A percentile compares a stretch with the other conserved stretches of the same genome.
Conservation (phyloP, 2,797 vertebrate genomes). For the Karalla daura region DNA sequence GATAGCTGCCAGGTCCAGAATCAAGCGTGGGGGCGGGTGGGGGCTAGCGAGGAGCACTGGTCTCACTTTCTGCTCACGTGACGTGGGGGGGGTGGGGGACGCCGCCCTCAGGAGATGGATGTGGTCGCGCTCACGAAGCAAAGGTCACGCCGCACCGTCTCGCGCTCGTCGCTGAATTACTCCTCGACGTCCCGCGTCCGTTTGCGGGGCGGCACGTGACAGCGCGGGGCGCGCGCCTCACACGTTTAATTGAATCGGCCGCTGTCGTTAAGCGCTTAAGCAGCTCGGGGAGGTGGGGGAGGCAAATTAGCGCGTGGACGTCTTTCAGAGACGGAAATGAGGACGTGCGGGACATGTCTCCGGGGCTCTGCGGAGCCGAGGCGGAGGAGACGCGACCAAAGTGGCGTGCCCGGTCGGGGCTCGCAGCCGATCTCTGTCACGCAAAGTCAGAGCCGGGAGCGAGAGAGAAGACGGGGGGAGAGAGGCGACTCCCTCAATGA, state of each 20-base stretch:
- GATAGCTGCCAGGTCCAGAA: constrained; percentile 36
- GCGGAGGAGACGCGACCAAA: constrained; percentile 47
- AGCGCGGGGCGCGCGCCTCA: constrained; percentile 44
- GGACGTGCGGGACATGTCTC: constrained; percentile 60
- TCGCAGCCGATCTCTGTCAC: constrained; percentile 10
- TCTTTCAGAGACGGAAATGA: constrained; percentile 52
- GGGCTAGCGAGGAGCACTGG: neutral
- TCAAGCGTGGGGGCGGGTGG: neutral
- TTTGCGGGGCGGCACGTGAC: constrained; percentile 10
- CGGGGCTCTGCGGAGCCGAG: constrained; percentile 34
- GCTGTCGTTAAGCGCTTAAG: constrained; percentile 57
- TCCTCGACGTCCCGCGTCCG: neutral
- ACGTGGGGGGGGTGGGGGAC: too few species aligned
- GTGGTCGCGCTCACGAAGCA: constrained; percentile 24
- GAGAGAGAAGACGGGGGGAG: constrained; percentile 40
- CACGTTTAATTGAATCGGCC: constrained; percentile 58
- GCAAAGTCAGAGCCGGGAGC: constrained; percentile 60
- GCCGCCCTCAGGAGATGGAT: constrained; percentile 7
- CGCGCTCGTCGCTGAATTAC: constrained; percentile 7
- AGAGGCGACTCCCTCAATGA: constrained; percentile 66
- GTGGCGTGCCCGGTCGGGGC: constrained; percentile 38
- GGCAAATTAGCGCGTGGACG: constrained; percentile 48
- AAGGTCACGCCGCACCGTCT: constrained; percentile 37
- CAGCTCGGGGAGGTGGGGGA: constrained; percentile 57
- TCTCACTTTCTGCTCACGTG: neutral